A percentile compares a stretch with the other conserved stretches of the same genome.
These are phyloP conservation scores for Paracanthobrama guichenoti DNA, from an alignment of 2,113 vertebrate species.

Conservation along the genomic window DNA sequence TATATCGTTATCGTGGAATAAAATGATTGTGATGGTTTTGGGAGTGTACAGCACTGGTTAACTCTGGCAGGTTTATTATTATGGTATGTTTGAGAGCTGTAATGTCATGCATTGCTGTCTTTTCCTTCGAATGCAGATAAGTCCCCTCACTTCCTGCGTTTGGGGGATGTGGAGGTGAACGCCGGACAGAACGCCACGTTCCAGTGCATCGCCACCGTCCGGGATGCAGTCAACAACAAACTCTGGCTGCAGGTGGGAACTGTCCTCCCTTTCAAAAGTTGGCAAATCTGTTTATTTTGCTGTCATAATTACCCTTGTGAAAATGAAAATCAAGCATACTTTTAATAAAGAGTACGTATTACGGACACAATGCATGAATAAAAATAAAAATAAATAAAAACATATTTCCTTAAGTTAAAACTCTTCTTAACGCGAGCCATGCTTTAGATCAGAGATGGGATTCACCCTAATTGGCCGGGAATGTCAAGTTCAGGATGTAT, in stretches of 20 bases:
- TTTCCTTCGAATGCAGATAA: conserved; percentile 81
- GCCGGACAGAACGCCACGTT: conserved; percentile 98
- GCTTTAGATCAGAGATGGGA: background rate
- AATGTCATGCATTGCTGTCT: conserved; percentile 46
- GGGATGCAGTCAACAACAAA: conserved; percentile 93
- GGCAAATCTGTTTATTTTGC: background rate
- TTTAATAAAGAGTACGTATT: no score
- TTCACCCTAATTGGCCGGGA: conserved; percentile 12
- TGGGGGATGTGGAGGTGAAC: conserved; percentile 99
- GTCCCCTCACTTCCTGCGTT: conserved; percentile 96
- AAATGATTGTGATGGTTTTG: background rate
- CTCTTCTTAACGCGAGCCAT: background rate
- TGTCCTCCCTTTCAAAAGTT: background rate
- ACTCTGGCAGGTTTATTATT: background rate
- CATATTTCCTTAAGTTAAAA: no score
- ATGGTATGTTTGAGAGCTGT: conserved; percentile 47
- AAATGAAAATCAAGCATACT: background rate
- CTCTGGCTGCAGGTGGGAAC: conserved; percentile 94
- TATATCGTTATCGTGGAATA: no score
- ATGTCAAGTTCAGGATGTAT: conserved; percentile 10
- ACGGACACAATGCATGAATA: no score
- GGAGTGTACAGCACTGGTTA: background rate
- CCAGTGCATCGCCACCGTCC: conserved; percentile 95
- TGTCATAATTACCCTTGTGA: background rate
- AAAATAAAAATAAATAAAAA: no score